Evolutionary conservation across 2,113 vertebrate species (phyloP).

Genomic region (Hippocampus mohnikei): DNA sequence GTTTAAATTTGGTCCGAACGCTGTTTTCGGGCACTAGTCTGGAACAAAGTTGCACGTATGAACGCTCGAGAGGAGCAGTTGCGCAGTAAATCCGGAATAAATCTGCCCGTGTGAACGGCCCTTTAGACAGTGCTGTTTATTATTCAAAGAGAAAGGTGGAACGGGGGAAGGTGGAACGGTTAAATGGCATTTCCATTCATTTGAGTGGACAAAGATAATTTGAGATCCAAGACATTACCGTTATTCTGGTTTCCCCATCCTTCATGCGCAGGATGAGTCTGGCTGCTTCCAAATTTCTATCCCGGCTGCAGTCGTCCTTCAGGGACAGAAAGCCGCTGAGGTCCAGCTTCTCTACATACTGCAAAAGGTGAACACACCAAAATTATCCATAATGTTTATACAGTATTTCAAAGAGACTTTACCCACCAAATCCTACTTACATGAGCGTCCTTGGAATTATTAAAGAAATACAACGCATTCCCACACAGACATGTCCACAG

Average conservation of each 20-base stretch:
- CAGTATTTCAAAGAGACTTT: neutral
- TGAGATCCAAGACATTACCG: conserved; percentile 58
- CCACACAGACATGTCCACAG: conserved; percentile 83
- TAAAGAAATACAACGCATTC: conserved; percentile 79
- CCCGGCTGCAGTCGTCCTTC: conserved; percentile 71
- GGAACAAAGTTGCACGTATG: too few relatives aligned
- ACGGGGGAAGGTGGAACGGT: too few relatives aligned
- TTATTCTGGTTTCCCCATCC: conserved; percentile 78
- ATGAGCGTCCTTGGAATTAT: conserved; percentile 70
- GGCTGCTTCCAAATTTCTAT: conserved; percentile 63
- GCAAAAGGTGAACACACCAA: conserved; percentile 11
- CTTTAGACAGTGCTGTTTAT: too few relatives aligned
- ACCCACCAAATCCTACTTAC: conserved; percentile 62
- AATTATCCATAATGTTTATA: neutral
- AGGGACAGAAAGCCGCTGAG: conserved; percentile 76
- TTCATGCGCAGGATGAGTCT: conserved; percentile 74
- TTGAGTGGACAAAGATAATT: too few relatives aligned
- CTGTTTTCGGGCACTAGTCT: too few relatives aligned
- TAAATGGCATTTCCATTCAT: too few relatives aligned
- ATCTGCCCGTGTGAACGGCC: too few relatives aligned
- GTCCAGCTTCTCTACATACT: conserved; percentile 82
- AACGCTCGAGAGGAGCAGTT: too few relatives aligned
- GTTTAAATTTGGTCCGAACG: too few relatives aligned
- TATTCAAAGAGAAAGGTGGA: too few relatives aligned
- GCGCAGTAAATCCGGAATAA: too few relatives aligned